Evolutionary conservation across 2,888 invertebrate genomes (phyloP), one percentile per base, ranked within the genome.

Genomic region (Platynereis dumerilii): DNA sequence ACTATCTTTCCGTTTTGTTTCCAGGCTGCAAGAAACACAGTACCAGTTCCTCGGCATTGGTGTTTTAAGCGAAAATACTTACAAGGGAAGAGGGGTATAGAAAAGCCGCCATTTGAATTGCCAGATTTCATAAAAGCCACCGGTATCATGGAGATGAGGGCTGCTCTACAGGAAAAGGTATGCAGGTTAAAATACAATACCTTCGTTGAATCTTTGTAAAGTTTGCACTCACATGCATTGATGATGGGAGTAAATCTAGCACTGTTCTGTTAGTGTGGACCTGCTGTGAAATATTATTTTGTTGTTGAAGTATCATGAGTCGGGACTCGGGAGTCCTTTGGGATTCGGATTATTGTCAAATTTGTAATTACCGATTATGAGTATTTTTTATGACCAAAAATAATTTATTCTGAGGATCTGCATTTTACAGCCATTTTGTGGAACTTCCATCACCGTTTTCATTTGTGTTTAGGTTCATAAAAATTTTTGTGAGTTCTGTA

Each of bases 91-190:
- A 88, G 99, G 55, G 99, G 99, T 82, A 97, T 99, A 78, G 99
- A 99, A 83, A 97, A 99, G 79, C 94, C 98, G 0, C 96, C 99
- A 0, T 99, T 99, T 83, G 95, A 98, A 83, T 87, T 99, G 59
- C 99, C 99, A 0, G 98, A 98, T 78, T 99, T 97, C 83, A 99
- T 99, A 68, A 96, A 97, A 84, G 91, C 94, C 79, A 99, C 99
- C 0, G 99, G 99, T n/a, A 99, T 99, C 71, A 97, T 96, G 91
- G 99, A 99, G 86, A 99, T 99, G 99, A 87, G 99, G 52, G 96
- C 97, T 44, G 96, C 98, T 0, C 87, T 99, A 24, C 96, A 96
- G 80, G 99, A 99, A 82, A 97, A 99, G 80, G 85, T 84, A 65
- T n/a, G n/a, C n/a, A n/a, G n/a, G 39, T 45, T 53, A 10, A 5